phyloP scores from a whole-genome alignment of 2,888 invertebrate genomes.

The Pteria penguin region DNA sequence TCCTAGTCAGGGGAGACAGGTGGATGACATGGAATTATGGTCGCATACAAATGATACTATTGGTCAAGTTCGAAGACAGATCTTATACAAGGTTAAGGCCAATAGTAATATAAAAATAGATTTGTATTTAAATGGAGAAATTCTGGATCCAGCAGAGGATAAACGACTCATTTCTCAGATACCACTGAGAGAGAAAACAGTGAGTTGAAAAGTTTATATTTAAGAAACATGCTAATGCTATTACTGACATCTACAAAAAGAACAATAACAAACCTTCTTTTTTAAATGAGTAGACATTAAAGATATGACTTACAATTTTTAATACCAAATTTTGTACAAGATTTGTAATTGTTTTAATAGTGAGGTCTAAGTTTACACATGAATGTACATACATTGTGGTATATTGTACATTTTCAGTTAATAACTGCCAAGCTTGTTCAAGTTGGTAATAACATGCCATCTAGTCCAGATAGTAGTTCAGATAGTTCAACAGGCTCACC shows the following conservation, averaged over 20 bases:
- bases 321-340: no score
- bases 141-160: slow-evolving; percentile 92
- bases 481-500: slow-evolving; percentile 97
- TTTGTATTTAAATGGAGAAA: slow-evolving; percentile 92
- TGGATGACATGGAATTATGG: slow-evolving; percentile 93
- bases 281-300: no score
- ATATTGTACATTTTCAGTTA: slow-evolving; percentile 81
- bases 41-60: slow-evolving; percentile 97
- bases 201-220: no score
- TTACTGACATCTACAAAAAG: no score
- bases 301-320: no score
- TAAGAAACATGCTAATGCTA: no score
- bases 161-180: slow-evolving; percentile 92
- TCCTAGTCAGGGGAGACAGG: slow-evolving; percentile 88
- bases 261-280: no score
- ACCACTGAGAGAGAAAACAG: slow-evolving; percentile 92
- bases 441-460: slow-evolving; percentile 82
- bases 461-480: slow-evolving; percentile 94
- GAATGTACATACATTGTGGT: not conserved
- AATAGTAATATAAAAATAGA: slow-evolving; percentile 91
- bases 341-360: no score
- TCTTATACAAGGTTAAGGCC: slow-evolving; percentile 81
- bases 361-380: not conserved
- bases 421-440: slow-evolving; percentile 89
- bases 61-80: slow-evolving; percentile 88